Conservation (phyloP, 2,797 vertebrate genomes). For the Sebastes itinus region DNA sequence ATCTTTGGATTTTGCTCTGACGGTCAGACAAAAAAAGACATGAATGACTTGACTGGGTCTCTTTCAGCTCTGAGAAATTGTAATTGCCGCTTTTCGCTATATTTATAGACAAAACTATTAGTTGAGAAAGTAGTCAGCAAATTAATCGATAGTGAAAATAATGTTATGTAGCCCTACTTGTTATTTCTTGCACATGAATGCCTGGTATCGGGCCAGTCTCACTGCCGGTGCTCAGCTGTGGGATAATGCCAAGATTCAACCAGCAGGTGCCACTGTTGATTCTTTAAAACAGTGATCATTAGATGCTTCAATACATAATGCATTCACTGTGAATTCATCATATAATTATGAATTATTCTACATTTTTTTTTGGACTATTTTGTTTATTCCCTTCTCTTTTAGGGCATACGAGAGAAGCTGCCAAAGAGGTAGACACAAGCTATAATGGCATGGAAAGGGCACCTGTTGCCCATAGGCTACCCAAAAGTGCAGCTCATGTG, state of each 20-base stretch:
- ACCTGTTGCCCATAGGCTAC: conserved; percentile 56
- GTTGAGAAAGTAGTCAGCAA: neutral
- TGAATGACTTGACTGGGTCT: neutral
- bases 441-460: conserved; percentile 73
- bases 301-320: neutral
- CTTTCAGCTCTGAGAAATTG: neutral
- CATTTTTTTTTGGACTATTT: neutral
- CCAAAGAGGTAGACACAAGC: conserved; percentile 70
- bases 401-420: conserved; percentile 73
- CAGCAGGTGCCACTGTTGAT: conserved; percentile 59
- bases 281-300: neutral
- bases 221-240: neutral
- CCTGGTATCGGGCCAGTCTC: neutral
- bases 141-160: neutral
- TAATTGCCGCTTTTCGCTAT: neutral
- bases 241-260: neutral
- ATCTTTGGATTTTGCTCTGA: too few species aligned
- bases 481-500: conserved; percentile 52
- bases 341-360: too few species aligned
- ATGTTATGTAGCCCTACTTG: neutral
- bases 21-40: neutral
- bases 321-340: neutral
- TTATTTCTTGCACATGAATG: neutral
- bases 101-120: neutral
- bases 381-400: conserved; percentile 15